Evolutionary conservation across 2,888 invertebrate species (phyloP).

Genomic region (Drosophila neonasuta): DNA sequence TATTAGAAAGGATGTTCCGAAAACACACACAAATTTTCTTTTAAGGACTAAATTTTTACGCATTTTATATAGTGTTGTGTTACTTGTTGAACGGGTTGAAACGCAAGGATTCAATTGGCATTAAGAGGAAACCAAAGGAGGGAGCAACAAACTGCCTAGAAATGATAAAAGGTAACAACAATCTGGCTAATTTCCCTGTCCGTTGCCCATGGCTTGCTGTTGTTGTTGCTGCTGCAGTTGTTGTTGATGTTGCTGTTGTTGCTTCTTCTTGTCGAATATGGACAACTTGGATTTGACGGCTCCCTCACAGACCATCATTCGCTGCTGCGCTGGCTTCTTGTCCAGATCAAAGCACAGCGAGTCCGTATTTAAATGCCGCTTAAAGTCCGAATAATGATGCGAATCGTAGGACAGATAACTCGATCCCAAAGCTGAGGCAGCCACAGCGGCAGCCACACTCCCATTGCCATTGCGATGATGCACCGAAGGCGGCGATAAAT

Average conservation of each 20-base stretch:
- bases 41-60: conserved; percentile 11
- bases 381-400: conserved; percentile 79
- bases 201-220: conserved; percentile 56
- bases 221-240: conserved; percentile 75
- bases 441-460: conserved; percentile 79
- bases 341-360: conserved; percentile 82
- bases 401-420: conserved; percentile 79
- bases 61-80: conserved; percentile 8
- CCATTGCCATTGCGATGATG: conserved; percentile 67
- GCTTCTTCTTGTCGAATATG: conserved; percentile 89
- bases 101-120: conserved; percentile 26
- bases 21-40: conserved; percentile 19
- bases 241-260: conserved; percentile 79
- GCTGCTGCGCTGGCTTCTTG: conserved; percentile 84
- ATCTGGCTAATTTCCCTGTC: conserved; percentile 33
- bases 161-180: conserved; percentile 20
- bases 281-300: conserved; percentile 93
- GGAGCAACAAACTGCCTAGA: background rate
- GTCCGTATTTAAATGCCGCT: conserved; percentile 79
- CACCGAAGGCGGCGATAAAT: conserved; percentile 71
- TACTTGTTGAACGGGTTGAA: conserved; percentile 30
- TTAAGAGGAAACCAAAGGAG: conserved; percentile 6
- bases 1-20: conserved; percentile 45
- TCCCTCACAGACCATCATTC: conserved; percentile 92
- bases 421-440: conserved; percentile 79